Percentiles rank a stretch among this genome's conserved stretches.
These are phyloP conservation scores for Cosmia pyralina DNA, from an alignment of 2,888 invertebrate genomes.

Conservation along the genomic window DNA sequence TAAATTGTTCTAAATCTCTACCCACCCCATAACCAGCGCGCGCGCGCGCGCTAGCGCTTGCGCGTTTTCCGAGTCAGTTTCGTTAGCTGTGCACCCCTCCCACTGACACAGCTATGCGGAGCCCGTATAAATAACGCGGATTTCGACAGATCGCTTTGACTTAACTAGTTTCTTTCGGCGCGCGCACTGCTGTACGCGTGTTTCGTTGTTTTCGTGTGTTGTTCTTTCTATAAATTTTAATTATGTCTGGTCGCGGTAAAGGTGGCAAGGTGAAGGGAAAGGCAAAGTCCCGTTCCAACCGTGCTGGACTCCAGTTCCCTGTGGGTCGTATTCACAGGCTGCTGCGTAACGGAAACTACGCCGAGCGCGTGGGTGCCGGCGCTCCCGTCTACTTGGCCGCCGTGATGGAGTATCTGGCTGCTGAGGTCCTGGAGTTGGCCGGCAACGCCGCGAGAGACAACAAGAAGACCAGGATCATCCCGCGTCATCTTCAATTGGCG, in stretches of 20 bases:
- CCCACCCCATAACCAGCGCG: neutral
- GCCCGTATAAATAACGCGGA: neutral
- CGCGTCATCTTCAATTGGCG: slow-evolving; percentile 93
- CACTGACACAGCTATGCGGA: slow-evolving; percentile 1
- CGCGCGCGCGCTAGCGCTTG: slow-evolving; percentile 1
- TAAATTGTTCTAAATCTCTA: too few species aligned
- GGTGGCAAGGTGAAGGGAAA: slow-evolving; percentile 75
- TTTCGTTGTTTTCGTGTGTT: slow-evolving; percentile 18
- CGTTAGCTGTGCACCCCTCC: slow-evolving; percentile 3
- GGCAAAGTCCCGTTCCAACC: slow-evolving; percentile 82
- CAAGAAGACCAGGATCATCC: slow-evolving; percentile 81
- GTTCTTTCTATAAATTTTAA: neutral
- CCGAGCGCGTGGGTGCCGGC: slow-evolving; percentile 72
- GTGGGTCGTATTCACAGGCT: slow-evolving; percentile 85
- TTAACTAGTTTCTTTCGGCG: neutral
- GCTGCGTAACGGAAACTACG: slow-evolving; percentile 91
- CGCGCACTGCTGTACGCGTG: slow-evolving; percentile 1
- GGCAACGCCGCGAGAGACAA: slow-evolving; percentile 20
- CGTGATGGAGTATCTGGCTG: slow-evolving; percentile 83
- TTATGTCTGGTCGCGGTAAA: slow-evolving; percentile 2
- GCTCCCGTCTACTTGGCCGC: slow-evolving; percentile 88
- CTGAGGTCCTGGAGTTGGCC: slow-evolving; percentile 21
- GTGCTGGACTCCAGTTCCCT: slow-evolving; percentile 90
- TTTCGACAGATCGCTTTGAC: too few species aligned
- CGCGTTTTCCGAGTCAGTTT: neutral